Percentiles rank a stretch among this genome's conserved stretches.
These are phyloP conservation scores for Mustelus asterias DNA, from an alignment of 2,113 vertebrate genomes.

Conservation along the genomic window DNA sequence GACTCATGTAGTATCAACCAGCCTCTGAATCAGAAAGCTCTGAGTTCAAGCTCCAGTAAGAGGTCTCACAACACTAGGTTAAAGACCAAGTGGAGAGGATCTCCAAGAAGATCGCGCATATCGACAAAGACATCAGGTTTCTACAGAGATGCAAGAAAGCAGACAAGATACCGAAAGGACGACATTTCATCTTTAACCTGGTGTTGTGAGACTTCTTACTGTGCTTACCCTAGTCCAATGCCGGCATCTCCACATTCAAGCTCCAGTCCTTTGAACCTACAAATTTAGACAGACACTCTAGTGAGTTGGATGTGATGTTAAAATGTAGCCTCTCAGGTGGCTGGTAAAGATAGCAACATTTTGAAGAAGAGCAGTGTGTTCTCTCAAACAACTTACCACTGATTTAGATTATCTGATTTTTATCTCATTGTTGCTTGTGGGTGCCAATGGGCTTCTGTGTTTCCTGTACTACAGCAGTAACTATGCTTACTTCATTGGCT, in stretches of 20 bases:
- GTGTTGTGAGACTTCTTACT: no score
- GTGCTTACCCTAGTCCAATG: no score
- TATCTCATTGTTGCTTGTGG: not conserved
- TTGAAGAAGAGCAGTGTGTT: not conserved
- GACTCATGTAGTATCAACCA: not conserved
- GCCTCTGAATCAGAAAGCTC: not conserved
- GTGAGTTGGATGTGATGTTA: not conserved
- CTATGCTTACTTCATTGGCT: not conserved
- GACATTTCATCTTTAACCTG: no score
- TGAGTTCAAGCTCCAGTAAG: not conserved
- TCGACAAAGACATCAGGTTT: no score
- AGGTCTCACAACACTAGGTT: no score
- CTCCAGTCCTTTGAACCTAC: not conserved
- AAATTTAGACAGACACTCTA: not conserved
- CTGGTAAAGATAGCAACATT: not conserved
- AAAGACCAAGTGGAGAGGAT: no score
- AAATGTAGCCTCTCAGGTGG: not conserved
- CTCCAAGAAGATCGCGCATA: no score
- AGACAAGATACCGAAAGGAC: no score
- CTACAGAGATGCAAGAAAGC: no score
- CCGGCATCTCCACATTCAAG: not conserved
- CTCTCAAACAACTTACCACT: not conserved
- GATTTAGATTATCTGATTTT: not conserved
- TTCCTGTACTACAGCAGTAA: not conserved
- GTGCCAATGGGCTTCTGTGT: not conserved